phyloP scores from a whole-genome alignment of 2,888 invertebrate genomes.

The Erpobdella octoculata region DNA sequence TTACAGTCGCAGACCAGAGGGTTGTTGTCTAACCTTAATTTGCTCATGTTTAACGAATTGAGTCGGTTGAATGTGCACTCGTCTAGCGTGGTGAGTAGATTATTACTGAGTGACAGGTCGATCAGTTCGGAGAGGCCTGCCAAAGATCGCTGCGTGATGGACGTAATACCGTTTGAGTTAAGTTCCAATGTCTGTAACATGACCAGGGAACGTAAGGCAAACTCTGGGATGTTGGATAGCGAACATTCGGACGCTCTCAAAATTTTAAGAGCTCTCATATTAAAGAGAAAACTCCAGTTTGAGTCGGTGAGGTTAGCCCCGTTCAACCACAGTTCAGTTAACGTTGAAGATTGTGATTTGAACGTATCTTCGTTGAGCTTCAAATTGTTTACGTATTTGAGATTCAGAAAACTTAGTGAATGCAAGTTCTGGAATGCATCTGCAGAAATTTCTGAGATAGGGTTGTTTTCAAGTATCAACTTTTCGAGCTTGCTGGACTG shows the following conservation, averaged over 20 bases:
- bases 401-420: not conserved
- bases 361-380: slow-evolving; percentile 10
- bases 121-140: not conserved
- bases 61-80: slow-evolving; percentile 22
- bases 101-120: slow-evolving; percentile 10
- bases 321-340: not conserved
- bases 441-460: not conserved
- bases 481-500: not conserved
- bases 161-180: not conserved
- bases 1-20: slow-evolving; percentile 25
- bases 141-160: slow-evolving; percentile 8
- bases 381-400: not conserved
- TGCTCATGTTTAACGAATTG: slow-evolving; percentile 6
- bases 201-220: not conserved
- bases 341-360: not conserved
- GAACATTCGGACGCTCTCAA: not conserved
- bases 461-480: slow-evolving; percentile 12
- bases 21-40: slow-evolving; percentile 18
- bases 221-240: slow-evolving; percentile 2
- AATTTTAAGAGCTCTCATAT: slow-evolving; percentile 15
- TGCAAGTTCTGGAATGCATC: slow-evolving; percentile 7
- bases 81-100: slow-evolving; percentile 17
- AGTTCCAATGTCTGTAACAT: not conserved
- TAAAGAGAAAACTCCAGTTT: not conserved
- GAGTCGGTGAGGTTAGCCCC: not conserved